Evolutionary conservation across 2,113 vertebrate species (phyloP).

Genomic region (Oxyruncus cristatus): DNA sequence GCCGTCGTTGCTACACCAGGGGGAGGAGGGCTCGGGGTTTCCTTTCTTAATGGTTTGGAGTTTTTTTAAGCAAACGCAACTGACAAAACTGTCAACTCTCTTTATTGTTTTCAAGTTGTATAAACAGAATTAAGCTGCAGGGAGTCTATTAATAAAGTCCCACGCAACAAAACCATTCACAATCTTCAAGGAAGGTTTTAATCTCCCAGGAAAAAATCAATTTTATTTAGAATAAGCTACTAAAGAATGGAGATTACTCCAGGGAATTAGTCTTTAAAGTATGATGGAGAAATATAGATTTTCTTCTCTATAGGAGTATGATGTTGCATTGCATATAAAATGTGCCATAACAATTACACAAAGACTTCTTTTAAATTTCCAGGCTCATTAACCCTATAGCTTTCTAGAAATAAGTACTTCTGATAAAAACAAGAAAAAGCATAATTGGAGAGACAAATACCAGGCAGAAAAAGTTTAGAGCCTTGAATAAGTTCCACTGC

Average conservation of each 20-base stretch:
- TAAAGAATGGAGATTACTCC: constrained; percentile 60
- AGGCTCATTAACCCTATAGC: neutral
- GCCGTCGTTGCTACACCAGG: neutral
- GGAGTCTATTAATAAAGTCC: constrained; percentile 66
- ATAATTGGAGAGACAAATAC: neutral
- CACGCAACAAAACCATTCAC: constrained; percentile 24
- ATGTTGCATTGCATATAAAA: constrained; percentile 31
- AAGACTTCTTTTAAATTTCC: neutral
- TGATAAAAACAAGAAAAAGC: neutral
- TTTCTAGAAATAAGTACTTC: neutral
- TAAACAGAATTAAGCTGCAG: constrained; percentile 59
- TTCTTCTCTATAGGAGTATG: constrained; percentile 18
- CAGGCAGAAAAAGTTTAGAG: neutral
- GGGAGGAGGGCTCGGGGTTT: neutral
- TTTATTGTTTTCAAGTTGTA: constrained; percentile 56
- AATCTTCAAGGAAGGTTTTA: constrained; percentile 63
- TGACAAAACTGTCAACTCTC: constrained; percentile 41
- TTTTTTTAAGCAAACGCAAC: constrained; percentile 28
- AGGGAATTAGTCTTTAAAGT: constrained; percentile 57
- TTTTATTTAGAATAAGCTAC: constrained; percentile 69
- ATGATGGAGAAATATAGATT: constrained; percentile 69
- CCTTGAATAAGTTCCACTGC: neutral
- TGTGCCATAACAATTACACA: constrained; percentile 40
- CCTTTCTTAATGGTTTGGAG: neutral
- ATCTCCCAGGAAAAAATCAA: constrained; percentile 66